A percentile compares a stretch with the other conserved stretches of the same genome.
Evolutionary conservation across 2,113 vertebrate species (phyloP).

Genomic region (Alces alces): DNA sequence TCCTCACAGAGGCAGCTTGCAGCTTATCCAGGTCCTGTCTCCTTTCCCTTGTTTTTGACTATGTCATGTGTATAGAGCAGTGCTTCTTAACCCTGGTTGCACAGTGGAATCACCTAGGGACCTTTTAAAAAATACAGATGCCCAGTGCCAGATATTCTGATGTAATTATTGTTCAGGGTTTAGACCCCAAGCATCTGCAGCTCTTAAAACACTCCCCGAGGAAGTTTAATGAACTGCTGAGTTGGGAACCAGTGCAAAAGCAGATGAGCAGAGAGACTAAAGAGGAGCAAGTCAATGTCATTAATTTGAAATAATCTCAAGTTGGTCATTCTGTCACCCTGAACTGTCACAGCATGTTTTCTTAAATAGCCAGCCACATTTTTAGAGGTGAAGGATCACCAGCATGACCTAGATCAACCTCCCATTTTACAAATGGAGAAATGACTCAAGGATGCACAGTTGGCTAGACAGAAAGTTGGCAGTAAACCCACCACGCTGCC

Average conservation of each 20-base stretch:
- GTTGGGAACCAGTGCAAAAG: background rate
- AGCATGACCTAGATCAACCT: background rate
- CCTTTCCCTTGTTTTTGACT: background rate
- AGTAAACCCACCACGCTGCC: background rate
- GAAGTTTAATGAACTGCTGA: background rate
- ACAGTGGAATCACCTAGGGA: background rate
- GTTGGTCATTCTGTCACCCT: background rate
- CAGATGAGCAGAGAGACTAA: background rate
- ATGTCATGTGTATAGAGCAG: background rate
- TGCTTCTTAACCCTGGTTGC: background rate
- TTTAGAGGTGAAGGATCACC: background rate
- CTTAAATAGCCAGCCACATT: background rate
- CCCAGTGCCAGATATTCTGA: background rate
- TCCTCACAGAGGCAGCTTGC: background rate
- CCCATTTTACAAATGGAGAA: background rate
- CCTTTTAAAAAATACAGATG: background rate
- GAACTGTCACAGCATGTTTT: background rate
- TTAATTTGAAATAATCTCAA: background rate
- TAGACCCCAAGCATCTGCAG: background rate
- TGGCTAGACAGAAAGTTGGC: background rate
- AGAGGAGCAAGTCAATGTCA: background rate
- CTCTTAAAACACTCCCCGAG: background rate
- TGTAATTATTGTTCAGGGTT: background rate
- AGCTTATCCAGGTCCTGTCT: background rate
- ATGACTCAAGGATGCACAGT: background rate